phyloP scores from a whole-genome alignment of 2,888 invertebrate genomes.

The Patella pellucida region DNA sequence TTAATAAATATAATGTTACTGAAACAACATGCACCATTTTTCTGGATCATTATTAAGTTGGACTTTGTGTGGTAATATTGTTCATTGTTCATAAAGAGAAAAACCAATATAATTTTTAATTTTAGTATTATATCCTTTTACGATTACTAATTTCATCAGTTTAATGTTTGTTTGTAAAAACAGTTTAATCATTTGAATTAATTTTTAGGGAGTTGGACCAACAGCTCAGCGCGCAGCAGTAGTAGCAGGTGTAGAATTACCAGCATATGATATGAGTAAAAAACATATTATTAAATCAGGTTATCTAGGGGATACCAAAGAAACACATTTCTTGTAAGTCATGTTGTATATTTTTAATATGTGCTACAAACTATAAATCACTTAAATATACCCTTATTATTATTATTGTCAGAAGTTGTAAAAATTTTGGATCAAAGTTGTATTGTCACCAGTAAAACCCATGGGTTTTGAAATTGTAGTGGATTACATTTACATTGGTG shows the following conservation, averaged over 20 bases:
- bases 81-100: background rate
- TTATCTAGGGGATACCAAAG: conserved; percentile 82
- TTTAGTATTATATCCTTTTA: background rate
- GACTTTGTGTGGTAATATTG: background rate
- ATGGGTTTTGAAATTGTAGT: too few species aligned
- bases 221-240: conserved; percentile 94
- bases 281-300: conserved; percentile 76
- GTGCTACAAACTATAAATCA: background rate
- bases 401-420: too few species aligned
- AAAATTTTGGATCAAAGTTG: too few species aligned
- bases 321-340: conserved; percentile 88
- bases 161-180: too few species aligned
- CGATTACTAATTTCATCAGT: background rate
- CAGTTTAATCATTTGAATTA: background rate
- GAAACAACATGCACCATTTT: background rate
- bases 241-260: conserved; percentile 93
- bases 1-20: too few species aligned
- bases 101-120: background rate
- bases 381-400: background rate
- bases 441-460: too few species aligned
- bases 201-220: conserved; percentile 85
- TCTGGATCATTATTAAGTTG: background rate
- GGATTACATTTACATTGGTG: too few species aligned
- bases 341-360: conserved; percentile 19
- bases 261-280: conserved; percentile 93